Evolutionary conservation across 2,797 vertebrate species (phyloP).

Genomic region (Trichosurus vulpecula): DNA sequence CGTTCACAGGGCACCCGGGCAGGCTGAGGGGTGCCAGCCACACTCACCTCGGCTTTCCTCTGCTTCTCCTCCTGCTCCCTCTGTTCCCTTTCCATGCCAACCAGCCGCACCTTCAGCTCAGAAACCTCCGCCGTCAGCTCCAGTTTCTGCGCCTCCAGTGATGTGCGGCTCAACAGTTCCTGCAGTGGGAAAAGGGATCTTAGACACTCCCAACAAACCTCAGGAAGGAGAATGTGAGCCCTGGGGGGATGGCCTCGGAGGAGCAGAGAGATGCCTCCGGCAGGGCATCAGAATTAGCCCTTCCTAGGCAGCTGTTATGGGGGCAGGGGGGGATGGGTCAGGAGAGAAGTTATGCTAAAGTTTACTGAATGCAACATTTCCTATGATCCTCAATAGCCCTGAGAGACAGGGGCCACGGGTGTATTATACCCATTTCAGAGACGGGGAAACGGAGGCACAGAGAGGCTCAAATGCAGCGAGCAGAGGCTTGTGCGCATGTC

Average conservation of each 20-base stretch:
- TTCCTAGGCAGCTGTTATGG: neutral
- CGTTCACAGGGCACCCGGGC: neutral
- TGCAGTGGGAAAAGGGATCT: conserved; percentile 77
- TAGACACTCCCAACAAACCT: conserved; percentile 30
- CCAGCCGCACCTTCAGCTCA: conserved; percentile 94
- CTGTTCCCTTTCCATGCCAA: conserved; percentile 95
- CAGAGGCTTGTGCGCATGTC: neutral
- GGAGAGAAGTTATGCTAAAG: too few species aligned
- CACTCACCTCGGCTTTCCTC: conserved; percentile 94
- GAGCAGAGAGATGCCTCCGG: neutral
- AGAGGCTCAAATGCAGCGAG: neutral
- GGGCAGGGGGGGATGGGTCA: neutral
- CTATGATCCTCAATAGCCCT: neutral
- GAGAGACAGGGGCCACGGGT: neutral
- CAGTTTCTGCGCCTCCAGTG: conserved; percentile 95
- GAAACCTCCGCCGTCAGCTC: conserved; percentile 97
- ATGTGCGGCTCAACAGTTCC: conserved; percentile 94
- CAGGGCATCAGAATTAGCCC: neutral
- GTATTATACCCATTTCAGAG: neutral
- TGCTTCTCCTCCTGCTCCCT: conserved; percentile 92
- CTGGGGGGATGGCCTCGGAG: neutral
- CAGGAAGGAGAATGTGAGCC: conserved; percentile 7
- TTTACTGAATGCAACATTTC: neutral
- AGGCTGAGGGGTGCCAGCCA: neutral
- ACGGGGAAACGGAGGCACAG: neutral